Conservation (phyloP, 2,113 vertebrate genomes). For the Hippolais icterina region DNA sequence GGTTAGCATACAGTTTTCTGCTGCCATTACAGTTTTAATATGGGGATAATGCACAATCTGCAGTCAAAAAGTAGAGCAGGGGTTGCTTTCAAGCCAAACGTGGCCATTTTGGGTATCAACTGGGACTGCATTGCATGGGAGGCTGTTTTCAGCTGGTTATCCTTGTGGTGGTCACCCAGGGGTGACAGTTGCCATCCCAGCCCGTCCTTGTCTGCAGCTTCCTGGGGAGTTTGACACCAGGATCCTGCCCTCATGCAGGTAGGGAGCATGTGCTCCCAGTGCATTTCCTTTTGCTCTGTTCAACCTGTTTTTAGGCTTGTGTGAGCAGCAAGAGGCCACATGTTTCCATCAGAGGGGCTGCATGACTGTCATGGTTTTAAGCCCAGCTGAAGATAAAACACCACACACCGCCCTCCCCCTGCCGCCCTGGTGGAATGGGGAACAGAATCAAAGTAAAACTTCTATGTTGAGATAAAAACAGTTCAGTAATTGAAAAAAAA, state of each 20-base stretch:
- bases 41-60: background rate
- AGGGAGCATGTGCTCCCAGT: background rate
- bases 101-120: accelerated
- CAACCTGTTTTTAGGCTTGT: background rate
- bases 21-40: background rate
- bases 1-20: background rate
- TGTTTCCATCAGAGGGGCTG: background rate
- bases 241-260: background rate
- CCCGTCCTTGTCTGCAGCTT: background rate
- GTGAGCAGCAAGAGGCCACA: background rate
- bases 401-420: accelerated
- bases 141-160: background rate
- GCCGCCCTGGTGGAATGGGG: background rate
- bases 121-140: background rate
- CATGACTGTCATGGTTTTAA: background rate
- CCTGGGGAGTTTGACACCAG: accelerated
- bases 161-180: accelerated
- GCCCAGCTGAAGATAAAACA: background rate
- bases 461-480: background rate
- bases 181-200: background rate
- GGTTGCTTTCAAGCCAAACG: background rate
- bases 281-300: background rate
- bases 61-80: background rate
- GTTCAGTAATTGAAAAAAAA: background rate
- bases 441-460: background rate